phyloP scores from a whole-genome alignment of 2,888 invertebrate genomes.

The Parnassius mnemosyne region DNA sequence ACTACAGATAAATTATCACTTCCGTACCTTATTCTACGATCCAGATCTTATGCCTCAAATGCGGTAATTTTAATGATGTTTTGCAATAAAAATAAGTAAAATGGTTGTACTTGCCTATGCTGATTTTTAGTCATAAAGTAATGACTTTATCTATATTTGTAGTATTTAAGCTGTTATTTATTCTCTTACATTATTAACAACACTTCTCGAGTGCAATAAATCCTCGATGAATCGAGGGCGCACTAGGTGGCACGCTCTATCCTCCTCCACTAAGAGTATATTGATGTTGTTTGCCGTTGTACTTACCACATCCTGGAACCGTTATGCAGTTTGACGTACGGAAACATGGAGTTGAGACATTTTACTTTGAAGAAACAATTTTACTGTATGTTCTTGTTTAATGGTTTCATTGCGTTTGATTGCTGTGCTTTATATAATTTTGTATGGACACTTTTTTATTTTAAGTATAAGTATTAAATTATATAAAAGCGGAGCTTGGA shows the following conservation, averaged over 20 bases:
- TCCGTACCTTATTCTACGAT: too few relatives aligned
- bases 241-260: conserved; percentile 64
- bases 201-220: conserved; percentile 26
- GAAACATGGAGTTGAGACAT: conserved; percentile 60
- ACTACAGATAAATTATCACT: too few relatives aligned
- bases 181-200: neutral
- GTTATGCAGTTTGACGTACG: conserved; percentile 67
- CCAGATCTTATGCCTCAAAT: too few relatives aligned
- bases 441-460: too few relatives aligned
- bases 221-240: conserved; percentile 36
- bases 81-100: too few relatives aligned
- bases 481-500: too few relatives aligned
- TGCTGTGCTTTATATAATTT: neutral
- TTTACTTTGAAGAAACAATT: conserved; percentile 52
- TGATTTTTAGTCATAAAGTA: too few relatives aligned
- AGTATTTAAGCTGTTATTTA: too few relatives aligned
- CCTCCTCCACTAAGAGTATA: conserved; percentile 57
- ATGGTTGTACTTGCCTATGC: too few relatives aligned
- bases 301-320: conserved; percentile 62
- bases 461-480: too few relatives aligned
- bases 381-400: conserved; percentile 29
- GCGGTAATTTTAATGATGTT: too few relatives aligned
- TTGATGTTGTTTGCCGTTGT: conserved; percentile 68
- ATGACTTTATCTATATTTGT: too few relatives aligned
- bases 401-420: conserved; percentile 13